phyloP scores from a whole-genome alignment of 2,797 vertebrate genomes.

The Pachyuromys duprasi region DNA sequence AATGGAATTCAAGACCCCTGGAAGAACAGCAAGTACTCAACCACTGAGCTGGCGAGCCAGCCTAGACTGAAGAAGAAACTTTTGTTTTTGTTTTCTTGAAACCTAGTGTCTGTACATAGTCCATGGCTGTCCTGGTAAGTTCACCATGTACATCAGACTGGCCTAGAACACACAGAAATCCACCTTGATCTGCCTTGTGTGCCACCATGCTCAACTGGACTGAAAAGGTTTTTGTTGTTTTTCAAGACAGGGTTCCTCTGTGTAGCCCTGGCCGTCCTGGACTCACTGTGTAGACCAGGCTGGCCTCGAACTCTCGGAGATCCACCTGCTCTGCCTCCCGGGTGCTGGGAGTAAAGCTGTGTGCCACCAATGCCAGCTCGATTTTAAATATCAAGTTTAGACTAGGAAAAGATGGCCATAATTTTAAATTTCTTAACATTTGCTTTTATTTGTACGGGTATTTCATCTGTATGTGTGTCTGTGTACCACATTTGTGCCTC shows the following conservation, averaged over 20 bases:
- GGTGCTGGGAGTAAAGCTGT: background rate
- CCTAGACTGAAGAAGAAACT: background rate
- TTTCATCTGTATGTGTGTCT: background rate
- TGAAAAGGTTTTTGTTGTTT: background rate
- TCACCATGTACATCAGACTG: background rate
- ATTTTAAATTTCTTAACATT: background rate
- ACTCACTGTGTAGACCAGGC: too few relatives aligned
- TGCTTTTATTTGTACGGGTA: background rate
- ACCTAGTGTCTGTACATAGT: background rate
- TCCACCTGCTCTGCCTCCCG: too few relatives aligned
- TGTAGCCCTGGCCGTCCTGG: too few relatives aligned
- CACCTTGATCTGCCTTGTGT: background rate
- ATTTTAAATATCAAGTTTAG: constrained; percentile 53
- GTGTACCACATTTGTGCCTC: too few relatives aligned
- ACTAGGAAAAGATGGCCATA: constrained; percentile 55
- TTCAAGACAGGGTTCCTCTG: background rate
- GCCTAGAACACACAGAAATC: background rate
- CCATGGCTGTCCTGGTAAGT: background rate
- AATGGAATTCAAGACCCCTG: background rate
- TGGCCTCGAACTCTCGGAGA: too few relatives aligned
- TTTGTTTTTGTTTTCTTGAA: background rate
- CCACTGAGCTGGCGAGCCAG: background rate
- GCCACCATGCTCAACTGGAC: background rate
- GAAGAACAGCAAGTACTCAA: background rate
- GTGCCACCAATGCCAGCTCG: background rate